phyloP scores from a whole-genome alignment of 1,140 invertebrate genomes.

The Carcinoscorpius rotundicauda region DNA sequence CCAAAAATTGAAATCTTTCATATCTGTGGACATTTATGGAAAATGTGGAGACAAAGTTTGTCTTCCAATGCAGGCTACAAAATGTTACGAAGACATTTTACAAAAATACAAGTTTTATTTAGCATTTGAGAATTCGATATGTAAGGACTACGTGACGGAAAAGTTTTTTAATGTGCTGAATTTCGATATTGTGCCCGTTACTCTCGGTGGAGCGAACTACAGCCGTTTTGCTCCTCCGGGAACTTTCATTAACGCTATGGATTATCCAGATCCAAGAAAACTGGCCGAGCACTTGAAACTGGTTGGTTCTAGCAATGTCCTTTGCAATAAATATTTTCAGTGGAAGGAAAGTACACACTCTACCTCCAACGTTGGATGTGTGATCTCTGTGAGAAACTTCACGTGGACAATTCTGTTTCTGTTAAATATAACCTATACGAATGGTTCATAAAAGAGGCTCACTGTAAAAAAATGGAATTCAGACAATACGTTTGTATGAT shows the following conservation, averaged over 20 bases:
- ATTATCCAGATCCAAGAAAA: slow-evolving; percentile 19
- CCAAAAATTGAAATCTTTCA: slow-evolving; percentile 30
- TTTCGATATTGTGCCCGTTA: slow-evolving; percentile 33
- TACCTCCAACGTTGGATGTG: slow-evolving; percentile 10
- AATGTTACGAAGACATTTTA: slow-evolving; percentile 20
- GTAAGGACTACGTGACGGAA: slow-evolving; percentile 32
- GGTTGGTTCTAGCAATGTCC: background rate
- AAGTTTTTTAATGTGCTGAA: slow-evolving; percentile 26
- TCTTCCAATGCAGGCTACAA: slow-evolving; percentile 11
- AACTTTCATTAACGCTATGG: slow-evolving; percentile 19
- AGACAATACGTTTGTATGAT: too few relatives aligned
- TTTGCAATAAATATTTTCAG: slow-evolving; percentile 6
- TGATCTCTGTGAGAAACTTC: slow-evolving; percentile 8
- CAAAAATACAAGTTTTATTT: slow-evolving; percentile 32
- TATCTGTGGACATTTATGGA: slow-evolving; percentile 41
- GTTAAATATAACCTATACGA: too few relatives aligned
- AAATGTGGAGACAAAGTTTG: slow-evolving; percentile 33
- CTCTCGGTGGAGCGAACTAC: slow-evolving; percentile 31
- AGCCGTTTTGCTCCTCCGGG: slow-evolving; percentile 20
- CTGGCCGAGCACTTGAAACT: slow-evolving; percentile 14
- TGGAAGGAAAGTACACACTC: slow-evolving; percentile 8
- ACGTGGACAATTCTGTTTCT: background rate
- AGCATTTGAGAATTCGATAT: slow-evolving; percentile 33
- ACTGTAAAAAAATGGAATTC: too few relatives aligned
- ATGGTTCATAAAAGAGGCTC: too few relatives aligned